These are phyloP conservation scores for Macrobrachium rosenbergii DNA, from an alignment of 1,140 invertebrate genomes.

Conservation along the genomic window DNA sequence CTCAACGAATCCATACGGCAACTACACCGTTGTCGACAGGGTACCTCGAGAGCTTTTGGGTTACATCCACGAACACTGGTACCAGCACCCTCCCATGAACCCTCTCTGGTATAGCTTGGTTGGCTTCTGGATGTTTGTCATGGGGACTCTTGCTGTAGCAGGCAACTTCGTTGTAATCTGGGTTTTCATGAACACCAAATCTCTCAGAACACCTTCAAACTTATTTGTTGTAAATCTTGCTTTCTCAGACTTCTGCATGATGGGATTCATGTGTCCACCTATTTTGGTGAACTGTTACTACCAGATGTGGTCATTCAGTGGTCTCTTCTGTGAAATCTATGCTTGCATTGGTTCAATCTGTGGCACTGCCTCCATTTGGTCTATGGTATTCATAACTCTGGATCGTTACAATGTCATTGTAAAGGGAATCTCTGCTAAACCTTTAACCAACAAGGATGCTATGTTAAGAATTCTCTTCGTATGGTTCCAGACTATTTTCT, in stretches of 20 bases:
- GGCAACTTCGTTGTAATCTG: conserved; percentile 22
- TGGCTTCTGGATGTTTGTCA: conserved; percentile 1
- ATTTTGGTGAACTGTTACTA: neutral
- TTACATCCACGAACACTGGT: neutral
- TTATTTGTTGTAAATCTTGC: conserved; percentile 3
- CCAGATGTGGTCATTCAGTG: neutral
- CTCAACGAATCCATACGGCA: conserved; percentile 1
- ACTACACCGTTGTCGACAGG: neutral
- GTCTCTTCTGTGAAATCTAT: conserved; percentile 5
- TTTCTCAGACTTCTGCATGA: conserved; percentile 1
- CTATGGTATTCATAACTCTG: neutral
- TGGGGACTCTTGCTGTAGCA: neutral
- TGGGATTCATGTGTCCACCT: neutral
- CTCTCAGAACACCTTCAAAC: neutral
- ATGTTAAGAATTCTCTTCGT: neutral
- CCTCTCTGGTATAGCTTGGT: conserved; percentile 10
- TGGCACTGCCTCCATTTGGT: neutral
- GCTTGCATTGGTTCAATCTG: neutral
- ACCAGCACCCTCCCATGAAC: conserved; percentile 7
- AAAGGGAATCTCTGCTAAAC: conserved; percentile 13
- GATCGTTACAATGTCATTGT: conserved; percentile 21
- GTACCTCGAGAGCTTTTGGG: neutral
- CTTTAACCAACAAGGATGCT: neutral
- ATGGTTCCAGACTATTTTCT: neutral
- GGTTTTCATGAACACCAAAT: conserved; percentile 18